These are phyloP conservation scores for Globodera ellingtonae DNA, from an alignment of 1,140 invertebrate genomes.

Conservation along the genomic window DNA sequence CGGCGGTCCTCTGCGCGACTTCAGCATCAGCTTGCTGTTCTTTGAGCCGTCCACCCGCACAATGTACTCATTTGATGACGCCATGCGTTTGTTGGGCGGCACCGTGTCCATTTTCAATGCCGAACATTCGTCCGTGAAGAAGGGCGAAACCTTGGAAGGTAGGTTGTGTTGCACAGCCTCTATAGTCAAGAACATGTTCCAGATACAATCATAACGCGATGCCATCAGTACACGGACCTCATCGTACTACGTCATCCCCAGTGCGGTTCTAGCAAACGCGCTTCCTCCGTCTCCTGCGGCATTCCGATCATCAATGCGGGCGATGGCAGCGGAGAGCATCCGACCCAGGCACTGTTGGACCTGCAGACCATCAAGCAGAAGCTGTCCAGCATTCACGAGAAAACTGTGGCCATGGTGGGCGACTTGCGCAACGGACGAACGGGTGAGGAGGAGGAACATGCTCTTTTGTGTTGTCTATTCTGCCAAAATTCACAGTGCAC, in stretches of 20 bases:
- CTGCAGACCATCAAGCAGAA: constrained; percentile 92
- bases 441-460: background rate
- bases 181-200: constrained; percentile 59
- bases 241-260: constrained; percentile 90
- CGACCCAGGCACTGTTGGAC: constrained; percentile 94
- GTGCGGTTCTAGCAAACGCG: constrained; percentile 78
- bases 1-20: constrained; percentile 72
- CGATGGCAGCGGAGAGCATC: constrained; percentile 96
- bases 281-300: constrained; percentile 24
- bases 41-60: constrained; percentile 96
- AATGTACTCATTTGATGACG: constrained; percentile 88
- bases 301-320: constrained; percentile 85
- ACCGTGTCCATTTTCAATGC: constrained; percentile 85
- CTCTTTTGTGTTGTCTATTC: background rate
- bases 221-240: constrained; percentile 73
- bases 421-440: constrained; percentile 96
- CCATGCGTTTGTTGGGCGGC: constrained; percentile 92
- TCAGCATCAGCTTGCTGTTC: constrained; percentile 92
- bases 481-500: constrained; percentile 73
- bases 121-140: constrained; percentile 86
- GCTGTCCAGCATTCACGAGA: constrained; percentile 90
- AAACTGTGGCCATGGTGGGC: constrained; percentile 82
- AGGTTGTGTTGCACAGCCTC: background rate
- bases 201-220: constrained; percentile 69
- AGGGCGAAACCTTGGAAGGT: constrained; percentile 88